Evolutionary conservation across 2,888 invertebrate species (phyloP).

Genomic region (Cephonodes hylas): DNA sequence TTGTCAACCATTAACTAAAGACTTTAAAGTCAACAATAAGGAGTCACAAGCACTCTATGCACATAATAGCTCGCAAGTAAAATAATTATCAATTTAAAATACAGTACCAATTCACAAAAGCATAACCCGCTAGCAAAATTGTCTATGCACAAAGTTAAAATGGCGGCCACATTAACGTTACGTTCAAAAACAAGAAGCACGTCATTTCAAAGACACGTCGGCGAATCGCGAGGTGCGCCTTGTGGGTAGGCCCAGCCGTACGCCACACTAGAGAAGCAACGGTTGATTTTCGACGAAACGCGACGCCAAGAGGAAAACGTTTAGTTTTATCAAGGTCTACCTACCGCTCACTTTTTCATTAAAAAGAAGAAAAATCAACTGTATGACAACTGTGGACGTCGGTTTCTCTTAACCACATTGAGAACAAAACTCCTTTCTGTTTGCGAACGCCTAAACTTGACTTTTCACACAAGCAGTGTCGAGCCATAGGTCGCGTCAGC

Average conservation of each 20-base stretch:
- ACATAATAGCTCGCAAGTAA: neutral
- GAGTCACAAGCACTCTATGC: neutral
- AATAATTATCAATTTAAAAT: neutral
- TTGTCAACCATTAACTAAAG: neutral
- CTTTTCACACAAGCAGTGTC: neutral
- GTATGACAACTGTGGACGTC: neutral
- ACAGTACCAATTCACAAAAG: neutral
- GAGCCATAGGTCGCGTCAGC: neutral
- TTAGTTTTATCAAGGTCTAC: neutral
- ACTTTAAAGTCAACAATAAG: neutral
- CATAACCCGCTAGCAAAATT: neutral
- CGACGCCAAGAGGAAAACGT: slow-evolving; percentile 1
- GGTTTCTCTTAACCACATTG: slow-evolving; percentile 13
- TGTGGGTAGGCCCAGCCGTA: slow-evolving; percentile 19
- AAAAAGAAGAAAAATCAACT: neutral
- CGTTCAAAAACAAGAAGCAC: slow-evolving; percentile 23
- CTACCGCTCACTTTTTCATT: neutral
- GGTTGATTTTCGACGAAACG: neutral
- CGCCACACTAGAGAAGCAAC: neutral
- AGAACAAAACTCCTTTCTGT: neutral
- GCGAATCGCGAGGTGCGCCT: slow-evolving; percentile 17
- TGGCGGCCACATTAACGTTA: slow-evolving; percentile 15
- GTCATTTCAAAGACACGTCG: slow-evolving; percentile 21
- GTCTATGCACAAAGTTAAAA: slow-evolving; percentile 1
- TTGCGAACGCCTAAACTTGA: neutral